Conservation (phyloP, 2,888 invertebrate genomes). For the Shargacucullia verbasci region DNA sequence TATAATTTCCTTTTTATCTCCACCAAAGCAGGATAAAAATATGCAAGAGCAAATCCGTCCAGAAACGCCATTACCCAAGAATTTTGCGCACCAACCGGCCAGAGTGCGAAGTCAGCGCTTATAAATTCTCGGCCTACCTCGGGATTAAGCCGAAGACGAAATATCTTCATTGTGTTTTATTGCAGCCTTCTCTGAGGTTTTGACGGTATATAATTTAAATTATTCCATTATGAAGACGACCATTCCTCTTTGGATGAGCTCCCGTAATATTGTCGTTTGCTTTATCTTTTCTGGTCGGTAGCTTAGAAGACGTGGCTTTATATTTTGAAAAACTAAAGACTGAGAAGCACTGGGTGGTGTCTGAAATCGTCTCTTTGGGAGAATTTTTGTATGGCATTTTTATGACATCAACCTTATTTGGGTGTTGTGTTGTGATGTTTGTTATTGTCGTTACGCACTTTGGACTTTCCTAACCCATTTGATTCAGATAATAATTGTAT, state of each 20-base stretch:
- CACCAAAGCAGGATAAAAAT: constrained; percentile 15
- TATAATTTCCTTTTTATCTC: neutral
- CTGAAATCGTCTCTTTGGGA: too few relatives aligned
- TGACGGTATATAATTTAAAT: constrained; percentile 79
- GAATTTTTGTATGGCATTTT: too few relatives aligned
- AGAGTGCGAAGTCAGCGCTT: constrained; percentile 74
- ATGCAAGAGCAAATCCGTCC: constrained; percentile 37
- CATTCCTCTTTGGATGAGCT: constrained; percentile 55
- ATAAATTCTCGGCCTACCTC: constrained; percentile 73
- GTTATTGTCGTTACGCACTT: too few relatives aligned
- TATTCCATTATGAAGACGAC: constrained; percentile 74
- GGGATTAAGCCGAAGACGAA: constrained; percentile 74
- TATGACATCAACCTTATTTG: too few relatives aligned
- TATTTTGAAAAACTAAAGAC: constrained; percentile 7
- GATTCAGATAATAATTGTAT: too few relatives aligned
- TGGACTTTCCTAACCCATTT: too few relatives aligned
- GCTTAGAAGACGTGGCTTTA: neutral
- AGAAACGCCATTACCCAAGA: constrained; percentile 44
- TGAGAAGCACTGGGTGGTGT: too few relatives aligned
- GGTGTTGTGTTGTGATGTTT: too few relatives aligned
- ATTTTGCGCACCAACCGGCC: constrained; percentile 67
- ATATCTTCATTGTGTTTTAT: constrained; percentile 77
- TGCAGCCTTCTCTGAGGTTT: constrained; percentile 70
- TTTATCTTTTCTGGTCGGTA: constrained; percentile 46
- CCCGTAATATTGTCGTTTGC: constrained; percentile 47